phyloP scores from a whole-genome alignment of 2,797 vertebrate genomes.

The Bradypodion ventrale region DNA sequence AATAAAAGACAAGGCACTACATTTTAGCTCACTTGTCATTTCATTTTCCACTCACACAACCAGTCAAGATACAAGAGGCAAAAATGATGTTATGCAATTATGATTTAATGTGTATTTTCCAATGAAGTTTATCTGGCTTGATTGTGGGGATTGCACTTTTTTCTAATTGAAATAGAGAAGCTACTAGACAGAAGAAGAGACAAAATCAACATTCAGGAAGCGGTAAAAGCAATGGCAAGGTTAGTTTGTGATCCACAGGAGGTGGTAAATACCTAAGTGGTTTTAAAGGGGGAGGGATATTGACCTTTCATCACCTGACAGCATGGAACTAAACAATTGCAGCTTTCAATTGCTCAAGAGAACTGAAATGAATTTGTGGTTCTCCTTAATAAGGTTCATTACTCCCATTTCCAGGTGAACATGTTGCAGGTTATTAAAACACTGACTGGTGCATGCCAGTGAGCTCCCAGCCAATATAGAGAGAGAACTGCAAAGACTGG shows the following conservation, averaged over 20 bases:
- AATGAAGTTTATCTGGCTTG: background rate
- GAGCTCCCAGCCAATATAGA: background rate
- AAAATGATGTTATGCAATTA: background rate
- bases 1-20: background rate
- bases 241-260: background rate
- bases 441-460: background rate
- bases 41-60: background rate
- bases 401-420: background rate
- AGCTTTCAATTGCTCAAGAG: background rate
- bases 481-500: background rate
- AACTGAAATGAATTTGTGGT: background rate
- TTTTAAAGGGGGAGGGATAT: background rate
- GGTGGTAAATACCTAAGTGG: background rate
- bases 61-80: background rate
- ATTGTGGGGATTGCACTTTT: background rate
- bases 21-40: slow-evolving; percentile 1
- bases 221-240: background rate
- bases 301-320: background rate
- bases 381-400: background rate
- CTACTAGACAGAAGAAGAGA: background rate
- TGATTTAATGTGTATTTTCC: background rate
- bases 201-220: background rate
- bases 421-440: background rate
- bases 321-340: background rate
- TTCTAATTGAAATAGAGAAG: background rate